Conservation (phyloP, 2,113 vertebrate genomes). For the Cephalopholis sonnerati region DNA sequence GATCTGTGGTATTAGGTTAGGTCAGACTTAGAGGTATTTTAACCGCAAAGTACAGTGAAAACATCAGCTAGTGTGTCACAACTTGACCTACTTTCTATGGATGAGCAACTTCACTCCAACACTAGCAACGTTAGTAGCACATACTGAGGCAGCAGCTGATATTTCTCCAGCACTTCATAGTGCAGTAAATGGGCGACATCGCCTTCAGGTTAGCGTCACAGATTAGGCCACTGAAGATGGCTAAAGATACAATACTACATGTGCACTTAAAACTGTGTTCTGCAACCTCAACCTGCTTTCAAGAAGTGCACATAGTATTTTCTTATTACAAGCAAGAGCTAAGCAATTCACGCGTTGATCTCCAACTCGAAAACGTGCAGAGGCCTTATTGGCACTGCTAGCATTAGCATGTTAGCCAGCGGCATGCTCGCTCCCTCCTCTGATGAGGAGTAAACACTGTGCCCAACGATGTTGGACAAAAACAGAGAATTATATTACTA, state of each 20-base stretch:
- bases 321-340: not conserved
- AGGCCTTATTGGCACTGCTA: slow-evolving; percentile 50
- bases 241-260: not conserved
- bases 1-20: not conserved
- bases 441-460: not conserved
- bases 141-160: not conserved
- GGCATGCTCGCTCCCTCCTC: not conserved
- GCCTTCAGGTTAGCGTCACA: not conserved
- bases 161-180: too few species aligned
- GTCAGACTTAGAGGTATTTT: not conserved
- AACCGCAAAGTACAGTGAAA: too few species aligned
- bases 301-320: not conserved
- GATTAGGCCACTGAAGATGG: too few species aligned
- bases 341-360: not conserved
- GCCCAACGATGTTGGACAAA: not conserved
- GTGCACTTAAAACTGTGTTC: rapidly evolving
- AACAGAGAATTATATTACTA: rapidly evolving
- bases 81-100: not conserved
- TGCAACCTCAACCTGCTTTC: not conserved
- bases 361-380: slow-evolving; percentile 29
- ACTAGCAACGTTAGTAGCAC: not conserved
- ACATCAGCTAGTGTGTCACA: not conserved
- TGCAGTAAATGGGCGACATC: not conserved
- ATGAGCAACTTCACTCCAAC: not conserved
- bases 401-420: slow-evolving; percentile 42